Conservation (phyloP, 2,113 vertebrate genomes). For the Oryctolagus cuniculus region DNA sequence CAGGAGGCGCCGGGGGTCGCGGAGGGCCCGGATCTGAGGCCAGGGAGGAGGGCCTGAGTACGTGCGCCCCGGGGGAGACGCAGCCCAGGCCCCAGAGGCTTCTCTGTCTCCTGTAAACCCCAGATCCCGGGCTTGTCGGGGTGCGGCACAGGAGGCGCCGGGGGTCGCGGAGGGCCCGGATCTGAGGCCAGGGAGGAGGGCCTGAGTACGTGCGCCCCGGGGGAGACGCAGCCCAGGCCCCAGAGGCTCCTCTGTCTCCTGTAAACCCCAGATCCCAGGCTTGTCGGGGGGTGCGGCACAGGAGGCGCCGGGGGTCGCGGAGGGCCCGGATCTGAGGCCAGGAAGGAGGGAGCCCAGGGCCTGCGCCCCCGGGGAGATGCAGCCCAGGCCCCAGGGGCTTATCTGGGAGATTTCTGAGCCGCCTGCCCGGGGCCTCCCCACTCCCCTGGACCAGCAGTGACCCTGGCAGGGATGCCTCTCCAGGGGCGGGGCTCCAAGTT, state of each 20-base stretch:
- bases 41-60: neutral
- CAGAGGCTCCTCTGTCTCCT: conserved; percentile 57
- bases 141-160: fast-evolving
- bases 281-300: too few relatives aligned
- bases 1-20: neutral
- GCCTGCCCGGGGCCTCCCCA: too few relatives aligned
- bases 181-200: neutral
- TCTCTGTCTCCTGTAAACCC: conserved; percentile 66
- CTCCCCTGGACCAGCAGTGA: too few relatives aligned
- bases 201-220: fast-evolving
- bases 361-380: fast-evolving
- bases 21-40: fast-evolving
- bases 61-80: fast-evolving
- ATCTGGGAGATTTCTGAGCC: too few relatives aligned
- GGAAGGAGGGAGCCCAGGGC: neutral
- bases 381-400: neutral
- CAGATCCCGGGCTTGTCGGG: neutral
- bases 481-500: neutral
- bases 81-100: neutral
- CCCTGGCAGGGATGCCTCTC: neutral
- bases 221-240: neutral
- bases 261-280: conserved; percentile 30
- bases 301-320: fast-evolving
- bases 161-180: neutral
- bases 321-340: neutral